Base-by-base conservation (phyloP, 2,888 invertebrate genomes). In the Eristalinus aeneus region DNA sequence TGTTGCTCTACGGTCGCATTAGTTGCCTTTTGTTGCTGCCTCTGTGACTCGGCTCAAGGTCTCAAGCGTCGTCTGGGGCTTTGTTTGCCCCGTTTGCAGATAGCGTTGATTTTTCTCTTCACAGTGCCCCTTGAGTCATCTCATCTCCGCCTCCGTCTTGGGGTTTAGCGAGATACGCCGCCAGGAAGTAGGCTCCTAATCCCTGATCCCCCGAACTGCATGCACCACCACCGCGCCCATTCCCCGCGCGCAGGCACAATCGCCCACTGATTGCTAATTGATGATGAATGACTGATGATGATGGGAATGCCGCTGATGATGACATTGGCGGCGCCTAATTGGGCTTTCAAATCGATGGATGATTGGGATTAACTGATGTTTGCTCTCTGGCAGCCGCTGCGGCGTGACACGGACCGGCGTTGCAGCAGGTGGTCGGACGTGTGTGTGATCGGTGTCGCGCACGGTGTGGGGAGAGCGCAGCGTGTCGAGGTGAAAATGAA, bases 291-390 rank as follows among this genome's bases (percentile, higher is more conserved):
- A 85, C 76, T 85, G 80, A 61, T 80, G 63, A 78, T 74, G 77
- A 74, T 69, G 78, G 56, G 56, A 56, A 56, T 22, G 32, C 31
- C 39, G 60, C 65, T 60, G 65, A 32, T 16, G 39, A 32, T 82
- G 77, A 65, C 76, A 81, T 81, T 86, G 86, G 69, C 73, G 77
- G 81, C 77, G 73, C 82, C 71, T 86, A 86, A 86, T 86, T 86
- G 71, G 71, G 86, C 82, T 86, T 86, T 86, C 82, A 77, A 77
- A 81, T 86, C 86, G 64, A 86, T 77, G 69, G 73, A 74, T 73
- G 86, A 77, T 73, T 81, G 64, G 73, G 68, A 85, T 80, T 67
- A 80, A 72, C 67, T 56, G 63, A 76, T 80, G 68, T 75, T 79
- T 65, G 65, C 74, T 71, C 69, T 74, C 60, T 8, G 34, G 12